These are phyloP conservation scores for Harpalus rubripes DNA, from an alignment of 2,888 invertebrate genomes.

Conservation along the genomic window DNA sequence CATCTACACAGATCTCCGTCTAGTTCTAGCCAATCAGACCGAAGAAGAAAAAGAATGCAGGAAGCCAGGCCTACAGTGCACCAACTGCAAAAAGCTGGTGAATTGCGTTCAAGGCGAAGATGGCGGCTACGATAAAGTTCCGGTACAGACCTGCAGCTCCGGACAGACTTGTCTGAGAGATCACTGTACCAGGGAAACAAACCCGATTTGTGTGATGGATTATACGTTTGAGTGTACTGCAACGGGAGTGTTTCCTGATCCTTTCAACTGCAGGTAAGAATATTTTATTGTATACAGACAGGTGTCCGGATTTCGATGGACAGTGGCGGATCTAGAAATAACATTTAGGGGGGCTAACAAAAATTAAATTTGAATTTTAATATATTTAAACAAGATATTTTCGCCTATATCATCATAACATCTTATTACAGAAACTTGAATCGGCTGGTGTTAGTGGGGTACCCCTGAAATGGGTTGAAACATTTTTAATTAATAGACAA, in stretches of 20 bases:
- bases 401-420: too few species aligned
- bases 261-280: conserved; percentile 28
- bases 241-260: conserved; percentile 50
- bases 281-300: too few species aligned
- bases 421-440: too few species aligned
- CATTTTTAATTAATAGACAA: too few species aligned
- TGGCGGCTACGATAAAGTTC: background rate
- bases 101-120: conserved; percentile 28
- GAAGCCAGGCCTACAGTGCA: conserved; percentile 1
- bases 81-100: conserved; percentile 18
- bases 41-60: background rate
- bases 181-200: conserved; percentile 29
- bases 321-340: too few species aligned
- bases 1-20: background rate
- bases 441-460: too few species aligned
- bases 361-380: too few species aligned
- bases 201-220: conserved; percentile 19
- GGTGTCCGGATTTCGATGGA: too few species aligned
- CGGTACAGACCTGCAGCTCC: conserved; percentile 10
- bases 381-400: too few species aligned
- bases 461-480: too few species aligned
- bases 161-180: background rate
- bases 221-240: conserved; percentile 42
- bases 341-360: too few species aligned
- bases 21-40: background rate